Base-by-base conservation (phyloP, 2,797 vertebrate species). In the Cossypha polioptera region DNA sequence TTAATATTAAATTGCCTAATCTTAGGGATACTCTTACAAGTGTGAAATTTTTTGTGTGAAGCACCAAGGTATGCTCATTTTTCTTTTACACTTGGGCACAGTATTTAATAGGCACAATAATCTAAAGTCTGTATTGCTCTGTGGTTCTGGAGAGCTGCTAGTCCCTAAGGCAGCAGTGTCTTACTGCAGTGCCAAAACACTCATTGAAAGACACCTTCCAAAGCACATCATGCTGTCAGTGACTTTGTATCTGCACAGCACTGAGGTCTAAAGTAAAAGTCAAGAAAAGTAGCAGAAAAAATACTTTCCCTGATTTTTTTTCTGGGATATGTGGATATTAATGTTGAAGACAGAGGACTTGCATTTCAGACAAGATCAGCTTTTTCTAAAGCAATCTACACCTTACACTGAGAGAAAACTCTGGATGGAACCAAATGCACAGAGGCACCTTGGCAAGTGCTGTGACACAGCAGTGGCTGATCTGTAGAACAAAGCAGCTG, bases 21-120 rank as follows among this genome's bases (percentile, higher is more conserved):
- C 15, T 50, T 31, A 35, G 31, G 21, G 12, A 21, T 50, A 12
- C 17, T 57, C 22, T 42, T 35, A 18, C 5, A 57, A 26, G 7
- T 50, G 6, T 17, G 21, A 50, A 11, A 2, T 65, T 20, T 31
- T 84, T 50, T 42, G 42, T 73, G 50, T 57, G 50, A 65, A 29
- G 29, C 1, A 2, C 11, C 35, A 26, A 11, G 51, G 16, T 42
- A 12, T 9, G 5, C 21, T 65, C 5, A 1, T 65, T 57, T 42
- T 31, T 65, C 16, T 84, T 57, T 57, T 29, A 15, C 31, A 8
- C 14, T 31, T 57, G 43, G 33, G 14, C 19, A 7, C 2, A 9
- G 2, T 42, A 4, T 73, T 7, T 40, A 4, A 42, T 17, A 25
- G 42, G 11, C 5, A 50, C 35, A 48, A 0, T 48, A 26, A 12